A percentile compares a stretch with the other conserved stretches of the same genome.
These are phyloP conservation scores for Sarcophaga caerulescens DNA, from an alignment of 2,888 invertebrate species.

Conservation along the genomic window DNA sequence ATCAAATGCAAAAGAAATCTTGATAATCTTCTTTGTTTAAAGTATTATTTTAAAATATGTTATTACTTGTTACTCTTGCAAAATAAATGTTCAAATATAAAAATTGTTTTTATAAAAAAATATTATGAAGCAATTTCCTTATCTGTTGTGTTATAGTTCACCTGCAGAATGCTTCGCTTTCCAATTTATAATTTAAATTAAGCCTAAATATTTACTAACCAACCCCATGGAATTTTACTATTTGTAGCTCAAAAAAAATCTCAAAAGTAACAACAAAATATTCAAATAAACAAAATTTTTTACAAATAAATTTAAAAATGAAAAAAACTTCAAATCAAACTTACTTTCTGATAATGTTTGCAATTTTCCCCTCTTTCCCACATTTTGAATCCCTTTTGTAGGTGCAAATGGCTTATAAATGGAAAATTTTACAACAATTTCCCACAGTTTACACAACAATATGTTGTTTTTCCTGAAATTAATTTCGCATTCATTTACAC, in stretches of 20 bases:
- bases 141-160: too few relatives aligned
- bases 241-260: neutral
- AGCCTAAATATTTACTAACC: too few relatives aligned
- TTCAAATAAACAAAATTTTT: constrained; percentile 31
- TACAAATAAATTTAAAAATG: neutral
- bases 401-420: constrained; percentile 45
- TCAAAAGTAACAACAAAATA: neutral
- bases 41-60: too few relatives aligned
- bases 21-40: too few relatives aligned
- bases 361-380: neutral
- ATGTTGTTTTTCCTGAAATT: neutral
- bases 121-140: too few relatives aligned
- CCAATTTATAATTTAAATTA: too few relatives aligned
- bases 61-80: too few relatives aligned
- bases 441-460: constrained; percentile 43
- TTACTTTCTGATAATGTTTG: constrained; percentile 11
- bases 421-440: constrained; percentile 52
- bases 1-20: too few relatives aligned
- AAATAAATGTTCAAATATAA: too few relatives aligned
- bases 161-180: too few relatives aligned
- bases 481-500: neutral
- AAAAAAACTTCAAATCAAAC: neutral
- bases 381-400: neutral
- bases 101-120: too few relatives aligned
- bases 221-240: too few relatives aligned